phyloP scores from a whole-genome alignment of 2,888 invertebrate species.

The Biston betularia region DNA sequence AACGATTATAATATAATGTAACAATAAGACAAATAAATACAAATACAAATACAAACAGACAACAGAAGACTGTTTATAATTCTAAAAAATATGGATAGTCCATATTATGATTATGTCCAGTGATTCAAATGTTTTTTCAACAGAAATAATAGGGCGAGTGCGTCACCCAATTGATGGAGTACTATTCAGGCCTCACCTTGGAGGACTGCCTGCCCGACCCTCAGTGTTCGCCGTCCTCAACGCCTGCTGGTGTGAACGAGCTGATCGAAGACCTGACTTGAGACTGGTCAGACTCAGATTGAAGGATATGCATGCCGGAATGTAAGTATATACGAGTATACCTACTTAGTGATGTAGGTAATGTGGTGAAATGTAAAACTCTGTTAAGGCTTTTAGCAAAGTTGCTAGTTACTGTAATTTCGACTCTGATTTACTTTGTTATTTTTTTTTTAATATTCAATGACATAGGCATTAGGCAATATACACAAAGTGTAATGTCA shows the following conservation, averaged over 20 bases:
- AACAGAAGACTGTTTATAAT: too few relatives aligned
- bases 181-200: conserved; percentile 89
- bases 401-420: background rate
- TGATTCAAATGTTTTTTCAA: background rate
- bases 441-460: too few relatives aligned
- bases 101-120: too few relatives aligned
- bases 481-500: too few relatives aligned
- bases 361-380: too few relatives aligned
- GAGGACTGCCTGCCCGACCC: conserved; percentile 89
- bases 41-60: too few relatives aligned
- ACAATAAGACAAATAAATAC: too few relatives aligned
- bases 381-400: background rate
- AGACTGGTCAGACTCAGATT: conserved; percentile 90
- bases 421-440: too few relatives aligned
- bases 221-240: conserved; percentile 91
- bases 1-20: too few relatives aligned
- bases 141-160: conserved; percentile 87
- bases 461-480: too few relatives aligned
- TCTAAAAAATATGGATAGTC: too few relatives aligned
- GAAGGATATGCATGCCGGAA: conserved; percentile 92
- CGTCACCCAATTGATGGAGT: conserved; percentile 83
- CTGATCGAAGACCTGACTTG: conserved; percentile 92
- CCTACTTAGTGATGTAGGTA: too few relatives aligned
- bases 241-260: conserved; percentile 93
- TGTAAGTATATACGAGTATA: conserved; percentile 75